Evolutionary conservation across 2,113 vertebrate genomes (phyloP).

Genomic region (Agapornis roseicollis): DNA sequence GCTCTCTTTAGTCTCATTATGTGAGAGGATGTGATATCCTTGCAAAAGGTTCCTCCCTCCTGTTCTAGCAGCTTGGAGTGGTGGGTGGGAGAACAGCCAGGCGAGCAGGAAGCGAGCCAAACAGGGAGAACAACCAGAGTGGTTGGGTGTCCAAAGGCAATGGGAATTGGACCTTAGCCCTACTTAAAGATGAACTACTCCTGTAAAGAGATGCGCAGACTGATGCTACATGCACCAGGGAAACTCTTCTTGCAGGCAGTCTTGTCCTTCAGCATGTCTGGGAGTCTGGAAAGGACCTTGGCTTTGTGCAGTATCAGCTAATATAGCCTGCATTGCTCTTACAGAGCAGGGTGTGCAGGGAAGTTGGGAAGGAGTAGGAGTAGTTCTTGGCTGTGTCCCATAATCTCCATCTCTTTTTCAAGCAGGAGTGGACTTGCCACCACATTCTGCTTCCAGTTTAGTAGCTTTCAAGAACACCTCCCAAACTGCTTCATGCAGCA

Average conservation of each 20-base stretch:
- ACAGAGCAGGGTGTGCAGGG: background rate
- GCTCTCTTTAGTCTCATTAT: fast-evolving
- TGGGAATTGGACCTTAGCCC: background rate
- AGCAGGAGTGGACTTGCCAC: background rate
- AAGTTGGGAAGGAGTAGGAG: background rate
- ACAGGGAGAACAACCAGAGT: background rate
- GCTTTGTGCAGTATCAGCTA: background rate
- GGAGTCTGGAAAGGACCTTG: background rate
- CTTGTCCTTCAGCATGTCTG: background rate
- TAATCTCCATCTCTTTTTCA: background rate
- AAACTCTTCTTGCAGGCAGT: background rate
- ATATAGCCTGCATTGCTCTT: fast-evolving
- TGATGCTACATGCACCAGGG: fast-evolving
- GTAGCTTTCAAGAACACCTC: background rate
- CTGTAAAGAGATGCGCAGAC: fast-evolving
- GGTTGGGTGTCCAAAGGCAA: background rate
- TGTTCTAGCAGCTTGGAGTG: background rate
- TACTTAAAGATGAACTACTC: background rate
- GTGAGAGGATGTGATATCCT: background rate
- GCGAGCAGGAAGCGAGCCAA: background rate
- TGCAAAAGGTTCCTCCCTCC: background rate
- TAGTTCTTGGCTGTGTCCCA: background rate
- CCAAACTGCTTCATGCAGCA: background rate
- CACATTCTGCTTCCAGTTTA: background rate
- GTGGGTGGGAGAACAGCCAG: background rate